Percentiles rank a stretch among this genome's conserved stretches.
Evolutionary conservation across 2,113 vertebrate genomes (phyloP).

Genomic region (Prietella phreatophila): DNA sequence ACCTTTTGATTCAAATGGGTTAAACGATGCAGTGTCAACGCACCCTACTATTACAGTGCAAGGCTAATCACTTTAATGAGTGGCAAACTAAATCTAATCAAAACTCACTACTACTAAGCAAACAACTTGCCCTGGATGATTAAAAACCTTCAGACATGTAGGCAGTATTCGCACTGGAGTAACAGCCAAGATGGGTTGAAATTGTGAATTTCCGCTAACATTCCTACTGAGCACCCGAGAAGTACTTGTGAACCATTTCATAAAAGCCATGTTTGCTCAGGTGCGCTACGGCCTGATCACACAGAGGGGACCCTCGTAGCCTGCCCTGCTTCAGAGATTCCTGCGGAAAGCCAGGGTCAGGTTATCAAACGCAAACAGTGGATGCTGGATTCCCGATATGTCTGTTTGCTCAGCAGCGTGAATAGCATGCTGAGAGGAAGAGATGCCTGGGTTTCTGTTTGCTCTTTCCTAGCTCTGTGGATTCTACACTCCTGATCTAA

Average conservation of each 20-base stretch:
- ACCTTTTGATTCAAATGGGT: not conserved
- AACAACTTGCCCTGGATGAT: not conserved
- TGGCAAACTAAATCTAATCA: not conserved
- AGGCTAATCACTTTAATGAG: not conserved
- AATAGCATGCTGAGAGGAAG: constrained; percentile 60
- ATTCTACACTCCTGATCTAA: constrained; percentile 22
- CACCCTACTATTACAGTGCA: not conserved
- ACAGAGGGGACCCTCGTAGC: not conserved
- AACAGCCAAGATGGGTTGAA: not conserved
- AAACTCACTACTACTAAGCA: not conserved
- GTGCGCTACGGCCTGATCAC: not conserved
- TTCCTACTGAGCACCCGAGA: not conserved
- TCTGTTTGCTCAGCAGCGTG: constrained; percentile 69
- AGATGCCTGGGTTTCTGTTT: constrained; percentile 48
- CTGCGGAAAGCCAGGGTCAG: constrained; percentile 59
- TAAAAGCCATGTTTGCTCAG: constrained; percentile 13
- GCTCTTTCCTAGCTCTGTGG: constrained; percentile 41
- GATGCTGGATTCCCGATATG: constrained; percentile 63
- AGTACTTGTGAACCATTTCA: constrained; percentile 5
- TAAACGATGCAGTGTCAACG: not conserved
- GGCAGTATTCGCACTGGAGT: not conserved
- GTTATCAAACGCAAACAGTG: constrained; percentile 74
- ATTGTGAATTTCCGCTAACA: not conserved
- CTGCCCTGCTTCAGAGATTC: constrained; percentile 46
- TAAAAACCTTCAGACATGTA: not conserved